These are phyloP conservation scores for Heterotilapia buettikoferi DNA, from an alignment of 2,113 vertebrate species.

Conservation along the genomic window DNA sequence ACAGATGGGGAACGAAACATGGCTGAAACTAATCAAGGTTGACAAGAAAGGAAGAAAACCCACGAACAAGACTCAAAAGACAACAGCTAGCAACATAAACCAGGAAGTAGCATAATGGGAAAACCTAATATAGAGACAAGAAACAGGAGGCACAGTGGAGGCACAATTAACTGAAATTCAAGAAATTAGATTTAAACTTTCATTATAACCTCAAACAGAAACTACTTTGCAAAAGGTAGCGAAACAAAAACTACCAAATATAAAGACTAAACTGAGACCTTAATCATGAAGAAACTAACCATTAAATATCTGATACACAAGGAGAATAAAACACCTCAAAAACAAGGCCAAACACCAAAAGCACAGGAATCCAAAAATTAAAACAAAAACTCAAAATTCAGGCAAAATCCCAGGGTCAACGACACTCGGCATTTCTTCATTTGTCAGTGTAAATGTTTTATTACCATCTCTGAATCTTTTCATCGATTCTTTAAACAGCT, in stretches of 20 bases:
- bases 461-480: background rate
- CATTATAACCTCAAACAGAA: background rate
- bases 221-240: background rate
- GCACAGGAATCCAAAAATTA: accelerated
- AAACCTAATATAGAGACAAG: background rate
- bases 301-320: background rate
- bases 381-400: background rate
- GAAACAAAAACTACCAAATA: background rate
- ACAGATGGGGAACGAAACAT: accelerated
- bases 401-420: accelerated
- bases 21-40: background rate
- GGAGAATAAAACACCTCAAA: background rate
- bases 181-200: background rate
- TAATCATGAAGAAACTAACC: background rate
- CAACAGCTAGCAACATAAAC: background rate
- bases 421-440: accelerated
- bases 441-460: background rate
- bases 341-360: background rate
- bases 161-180: background rate
- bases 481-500: background rate
- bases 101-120: background rate
- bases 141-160: background rate
- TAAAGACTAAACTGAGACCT: background rate
- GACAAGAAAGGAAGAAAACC: accelerated
- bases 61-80: accelerated